phyloP scores from a whole-genome alignment of 2,113 vertebrate genomes.

The Eidolon helvum region DNA sequence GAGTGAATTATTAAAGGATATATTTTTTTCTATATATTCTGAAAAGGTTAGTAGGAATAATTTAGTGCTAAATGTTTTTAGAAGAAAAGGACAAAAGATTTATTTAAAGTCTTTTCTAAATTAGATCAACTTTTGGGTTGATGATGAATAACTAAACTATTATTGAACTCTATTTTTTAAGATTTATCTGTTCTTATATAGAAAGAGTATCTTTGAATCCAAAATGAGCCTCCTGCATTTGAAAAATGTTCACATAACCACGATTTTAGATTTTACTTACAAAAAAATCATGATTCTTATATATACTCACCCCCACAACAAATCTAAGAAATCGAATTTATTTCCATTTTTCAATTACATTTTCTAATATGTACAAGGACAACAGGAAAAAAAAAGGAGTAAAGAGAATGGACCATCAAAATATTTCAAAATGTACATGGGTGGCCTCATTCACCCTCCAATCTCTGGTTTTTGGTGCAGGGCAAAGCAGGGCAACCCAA shows the following conservation, averaged over 20 bases:
- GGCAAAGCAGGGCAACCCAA: not conserved
- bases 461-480: not conserved
- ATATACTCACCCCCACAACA: not conserved
- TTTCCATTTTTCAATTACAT: not conserved
- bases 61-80: not conserved
- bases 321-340: not conserved
- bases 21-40: not conserved
- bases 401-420: not conserved
- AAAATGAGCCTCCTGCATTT: not conserved
- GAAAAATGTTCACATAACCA: not conserved
- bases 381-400: not conserved
- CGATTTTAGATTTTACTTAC: not conserved
- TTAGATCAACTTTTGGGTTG: not conserved
- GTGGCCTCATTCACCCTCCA: not conserved
- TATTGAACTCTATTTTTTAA: not conserved
- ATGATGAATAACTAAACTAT: not conserved
- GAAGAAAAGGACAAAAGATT: not conserved
- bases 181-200: not conserved
- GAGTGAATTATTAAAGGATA: not conserved
- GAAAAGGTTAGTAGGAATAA: not conserved
- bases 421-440: not conserved
- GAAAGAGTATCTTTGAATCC: not conserved
- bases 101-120: slow-evolving; percentile 32
- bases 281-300: not conserved
- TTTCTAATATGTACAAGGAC: not conserved